Conservation (phyloP, 2,888 invertebrate species). For the Pachycephus smyrnensis region DNA sequence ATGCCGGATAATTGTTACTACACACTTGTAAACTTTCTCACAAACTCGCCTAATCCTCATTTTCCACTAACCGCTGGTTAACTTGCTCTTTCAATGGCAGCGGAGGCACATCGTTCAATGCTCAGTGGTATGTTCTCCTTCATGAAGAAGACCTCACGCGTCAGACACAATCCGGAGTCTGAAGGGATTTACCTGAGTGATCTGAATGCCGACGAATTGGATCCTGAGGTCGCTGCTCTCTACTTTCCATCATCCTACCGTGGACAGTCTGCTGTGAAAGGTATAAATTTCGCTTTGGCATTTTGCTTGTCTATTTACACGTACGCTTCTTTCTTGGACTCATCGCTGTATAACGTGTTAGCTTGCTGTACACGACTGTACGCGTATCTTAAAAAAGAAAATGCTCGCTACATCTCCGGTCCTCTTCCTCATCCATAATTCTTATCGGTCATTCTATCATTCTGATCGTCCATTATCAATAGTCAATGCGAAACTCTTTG, state of each 20-base stretch:
- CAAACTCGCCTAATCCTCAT: slow-evolving; percentile 22
- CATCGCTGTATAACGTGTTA: background rate
- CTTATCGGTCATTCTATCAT: background rate
- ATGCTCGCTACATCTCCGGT: background rate
- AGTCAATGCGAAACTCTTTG: background rate
- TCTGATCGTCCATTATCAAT: background rate
- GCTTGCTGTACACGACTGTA: background rate
- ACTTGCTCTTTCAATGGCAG: slow-evolving; percentile 51
- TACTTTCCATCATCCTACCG: slow-evolving; percentile 80
- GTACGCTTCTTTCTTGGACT: background rate
- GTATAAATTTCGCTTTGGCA: slow-evolving; percentile 43
- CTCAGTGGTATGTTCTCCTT: slow-evolving; percentile 93
- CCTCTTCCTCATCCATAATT: background rate
- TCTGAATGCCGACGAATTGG: slow-evolving; percentile 87
- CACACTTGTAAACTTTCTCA: background rate
- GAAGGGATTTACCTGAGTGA: slow-evolving; percentile 94
- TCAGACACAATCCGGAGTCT: slow-evolving; percentile 73
- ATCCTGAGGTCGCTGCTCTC: slow-evolving; percentile 91
- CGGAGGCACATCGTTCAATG: slow-evolving; percentile 76
- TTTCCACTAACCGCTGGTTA: slow-evolving; percentile 49
- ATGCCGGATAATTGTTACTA: background rate
- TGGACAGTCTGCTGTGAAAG: slow-evolving; percentile 56
- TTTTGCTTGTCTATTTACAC: background rate
- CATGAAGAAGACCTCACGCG: slow-evolving; percentile 80
- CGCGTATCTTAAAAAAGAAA: background rate